Evolutionary conservation across 2,888 invertebrate genomes (phyloP).

Genomic region (Dryobotodes eremita): DNA sequence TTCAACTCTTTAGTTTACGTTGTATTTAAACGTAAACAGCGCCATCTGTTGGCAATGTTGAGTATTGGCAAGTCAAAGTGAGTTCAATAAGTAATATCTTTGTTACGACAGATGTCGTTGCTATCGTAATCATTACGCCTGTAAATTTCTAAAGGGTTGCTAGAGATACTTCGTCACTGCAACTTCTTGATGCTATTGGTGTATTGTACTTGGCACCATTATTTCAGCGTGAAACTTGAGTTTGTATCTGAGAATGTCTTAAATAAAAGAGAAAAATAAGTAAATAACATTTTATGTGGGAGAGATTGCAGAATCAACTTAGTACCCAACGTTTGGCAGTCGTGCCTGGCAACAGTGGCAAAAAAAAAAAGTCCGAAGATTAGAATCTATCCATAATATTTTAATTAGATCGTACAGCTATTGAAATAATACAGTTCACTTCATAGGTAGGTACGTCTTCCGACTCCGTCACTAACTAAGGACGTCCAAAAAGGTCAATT

Average conservation of each 20-base stretch:
- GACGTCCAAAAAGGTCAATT: slow-evolving; percentile 5
- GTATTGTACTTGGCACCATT: not conserved
- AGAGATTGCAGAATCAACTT: not conserved
- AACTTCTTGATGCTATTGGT: not conserved
- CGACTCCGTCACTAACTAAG: not conserved
- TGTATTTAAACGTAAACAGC: not conserved
- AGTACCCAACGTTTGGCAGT: too few species aligned
- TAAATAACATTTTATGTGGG: too few species aligned
- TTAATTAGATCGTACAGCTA: not conserved
- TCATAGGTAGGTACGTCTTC: not conserved
- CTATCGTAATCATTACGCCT: not conserved
- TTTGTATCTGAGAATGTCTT: not conserved
- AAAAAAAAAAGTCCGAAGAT: not conserved
- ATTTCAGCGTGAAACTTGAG: not conserved
- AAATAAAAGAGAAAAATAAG: not conserved
- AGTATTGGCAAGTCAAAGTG: not conserved
- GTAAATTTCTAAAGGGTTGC: not conserved
- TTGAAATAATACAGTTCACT: too few species aligned
- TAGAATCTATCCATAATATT: not conserved
- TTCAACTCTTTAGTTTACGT: accelerated
- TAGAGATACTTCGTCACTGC: slow-evolving; percentile 1
- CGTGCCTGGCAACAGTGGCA: not conserved
- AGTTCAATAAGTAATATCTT: not conserved
- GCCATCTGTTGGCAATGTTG: slow-evolving; percentile 48
- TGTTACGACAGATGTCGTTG: slow-evolving; percentile 38